These are phyloP conservation scores for Euzophera pinguis DNA, from an alignment of 2,888 invertebrate species.

Conservation along the genomic window DNA sequence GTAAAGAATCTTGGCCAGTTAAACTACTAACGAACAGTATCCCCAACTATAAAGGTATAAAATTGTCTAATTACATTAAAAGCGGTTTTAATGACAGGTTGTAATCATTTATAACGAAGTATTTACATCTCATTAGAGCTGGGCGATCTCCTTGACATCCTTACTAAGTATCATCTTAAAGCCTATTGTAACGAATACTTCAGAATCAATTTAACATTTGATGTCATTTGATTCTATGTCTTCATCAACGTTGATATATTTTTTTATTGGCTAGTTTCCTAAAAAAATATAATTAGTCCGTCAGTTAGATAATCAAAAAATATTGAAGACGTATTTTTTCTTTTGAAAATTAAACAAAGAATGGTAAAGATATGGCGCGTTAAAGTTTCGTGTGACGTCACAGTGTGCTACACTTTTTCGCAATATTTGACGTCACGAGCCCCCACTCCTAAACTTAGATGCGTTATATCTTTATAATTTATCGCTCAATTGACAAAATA, in stretches of 20 bases:
- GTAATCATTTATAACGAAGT: slow-evolving; percentile 12
- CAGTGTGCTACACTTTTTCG: too few relatives aligned
- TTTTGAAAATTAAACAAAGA: too few relatives aligned
- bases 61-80: slow-evolving; percentile 1
- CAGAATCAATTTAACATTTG: slow-evolving; percentile 4
- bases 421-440: too few relatives aligned
- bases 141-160: slow-evolving; percentile 57
- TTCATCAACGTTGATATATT: neutral
- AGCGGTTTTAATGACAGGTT: slow-evolving; percentile 2
- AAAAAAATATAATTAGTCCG: too few relatives aligned
- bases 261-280: too few relatives aligned
- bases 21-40: neutral
- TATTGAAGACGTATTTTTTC: too few relatives aligned
- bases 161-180: slow-evolving; percentile 40
- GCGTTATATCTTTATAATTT: too few relatives aligned
- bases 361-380: too few relatives aligned
- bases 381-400: too few relatives aligned
- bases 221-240: neutral
- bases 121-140: slow-evolving; percentile 36
- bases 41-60: neutral
- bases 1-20: neutral
- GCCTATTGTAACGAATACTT: slow-evolving; percentile 16
- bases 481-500: too few relatives aligned
- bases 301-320: too few relatives aligned
- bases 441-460: too few relatives aligned